Base-by-base conservation (phyloP, 2,797 vertebrate species). In the Sebastes umbrosus region DNA sequence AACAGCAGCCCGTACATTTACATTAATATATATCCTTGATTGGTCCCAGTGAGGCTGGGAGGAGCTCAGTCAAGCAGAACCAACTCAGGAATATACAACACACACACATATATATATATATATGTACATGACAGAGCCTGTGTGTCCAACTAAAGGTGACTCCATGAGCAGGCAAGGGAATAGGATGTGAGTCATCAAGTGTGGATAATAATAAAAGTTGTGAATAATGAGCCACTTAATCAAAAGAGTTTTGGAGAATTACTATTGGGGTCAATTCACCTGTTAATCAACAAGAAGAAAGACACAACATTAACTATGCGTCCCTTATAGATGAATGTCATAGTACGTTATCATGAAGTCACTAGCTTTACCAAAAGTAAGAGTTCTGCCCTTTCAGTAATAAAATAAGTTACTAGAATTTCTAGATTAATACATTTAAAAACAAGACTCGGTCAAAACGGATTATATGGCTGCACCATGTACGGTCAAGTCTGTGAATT, bases 21-120 rank as follows among this genome's bases (percentile, higher is more conserved):
- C 86, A 91, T 92, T 86, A 91, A 89, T 87, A 55, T 87, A 59
- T 79, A 91, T 65, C 84, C 88, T 86, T 88, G 87, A 85, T 77
- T 74, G 79, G 83, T 75, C 87, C 76, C 73, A 34, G 27, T 29
- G 82, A 77, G 79, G 78, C 76, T 66, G 25, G 36, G 69, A 36
- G 79, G 75, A 84, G 85, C 75, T 88, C 65, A 80, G 86, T 80
- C 31, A 52, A 87, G 90, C 90, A 89, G 87, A 92, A 89, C 78
- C 55, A 54, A n/a, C 76, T 22, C 16, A 57, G 18, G 69, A 84
- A 73, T 69, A 84, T 52, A 79, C 57, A 83, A 80, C 62, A 71
- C 58, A 73, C 18, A 68, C 43, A 52, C 20, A 1, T 14, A 73
- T 14, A 77, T 1, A 18, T 20, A 70, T 20, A 50, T 3, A 31